Evolutionary conservation across 1,140 invertebrate genomes (phyloP), one percentile per base, ranked within the genome.

Genomic region (Ectropis grisescens): DNA sequence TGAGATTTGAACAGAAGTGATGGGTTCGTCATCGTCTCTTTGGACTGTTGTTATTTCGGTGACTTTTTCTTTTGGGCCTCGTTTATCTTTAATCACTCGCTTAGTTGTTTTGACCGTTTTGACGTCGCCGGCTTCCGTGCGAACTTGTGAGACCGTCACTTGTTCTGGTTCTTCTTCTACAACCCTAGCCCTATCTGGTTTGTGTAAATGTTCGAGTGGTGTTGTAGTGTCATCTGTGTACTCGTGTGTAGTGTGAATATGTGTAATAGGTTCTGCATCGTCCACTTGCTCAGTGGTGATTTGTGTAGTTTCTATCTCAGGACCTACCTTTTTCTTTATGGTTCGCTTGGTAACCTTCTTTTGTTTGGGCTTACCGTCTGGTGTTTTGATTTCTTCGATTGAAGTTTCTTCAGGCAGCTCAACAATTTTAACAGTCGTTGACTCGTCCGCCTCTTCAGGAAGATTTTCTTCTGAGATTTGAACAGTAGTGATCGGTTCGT

Each of bases 301-400:
- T 43, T 51, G n/a, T 47, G 37, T 53, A 40, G 61, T 41, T 33
- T 69, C 54, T 37, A 58, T 47, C 29, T 56, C 41, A 33, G 58
- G 60, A 7, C 44, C 47, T 35, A 28, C 26, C 37, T 47, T 57
- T 65, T 68, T n/a, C 44, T 67, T 67, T 11, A 66, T 61, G 1
- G 52, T 41, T 11, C 55, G 42, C 32, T 64, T 68, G 28, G 60
- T 70, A 7, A 30, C 19, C 39, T 39, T 43, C 13, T 22, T 32
- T 7, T 31, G 2, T 33, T 11, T 33, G 22, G 29, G 34, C 33
- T 32, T 41, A 29, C 41, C 39, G 15, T 34, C 33, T 3, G 31
- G 29, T 2, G 57, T 41, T 39, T 40, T 5, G 22, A 29, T 32
- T 25, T 37, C 47, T 31, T 58, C 35, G 22, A 39, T 13, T 8